Evolutionary conservation across 2,888 invertebrate species (phyloP), one percentile per base, ranked within the genome.

Genomic region (Digitonthophagus gazella): DNA sequence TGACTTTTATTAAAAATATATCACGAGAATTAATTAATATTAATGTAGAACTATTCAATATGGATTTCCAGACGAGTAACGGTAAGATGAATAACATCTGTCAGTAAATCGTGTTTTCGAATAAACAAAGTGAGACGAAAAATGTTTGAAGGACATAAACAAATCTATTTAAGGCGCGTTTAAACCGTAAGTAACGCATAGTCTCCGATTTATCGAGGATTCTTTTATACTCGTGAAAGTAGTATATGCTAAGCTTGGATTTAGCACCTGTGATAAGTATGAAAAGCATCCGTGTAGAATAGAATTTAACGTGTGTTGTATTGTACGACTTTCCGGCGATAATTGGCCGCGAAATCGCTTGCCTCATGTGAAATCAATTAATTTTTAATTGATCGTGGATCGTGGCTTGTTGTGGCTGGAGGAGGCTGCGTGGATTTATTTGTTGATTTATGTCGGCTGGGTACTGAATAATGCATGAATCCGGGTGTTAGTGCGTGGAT

Each of bases 331-430:
- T 44, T 6, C 28, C 11, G 28, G 28, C 28, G 28, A 44, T 44
- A 44, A 44, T 44, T 44, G 28, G 28, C 28, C 28, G 28, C 28
- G 28, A 44, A 44, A 44, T 44, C 28, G 20, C 11, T 11, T 16
- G 19, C 19, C 16, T 15, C 16, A 61, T 61, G 11, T 15, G 6
- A 18, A 15, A 16, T 28, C 66, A 28, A 66, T 66, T 66, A 66
- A 58, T 66, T 44, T 28, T 58, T 66, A 66, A 66, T 66, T 66
- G 58, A 58, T 66, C 58, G 58, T 44, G 5, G 18, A 44, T 8
- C 28, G 28, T 44, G n/a, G n/a, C n/a, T n/a, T 44, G 28, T 44
- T 44, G 28, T 44, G 28, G 28, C 28, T 11, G 28, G 28, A 44
- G 28, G 28, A 44, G 28, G 28, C 28, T 44, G 28, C 28, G 18